phyloP scores from a whole-genome alignment of 1,140 invertebrate species.

The Calycopis cecrops region DNA sequence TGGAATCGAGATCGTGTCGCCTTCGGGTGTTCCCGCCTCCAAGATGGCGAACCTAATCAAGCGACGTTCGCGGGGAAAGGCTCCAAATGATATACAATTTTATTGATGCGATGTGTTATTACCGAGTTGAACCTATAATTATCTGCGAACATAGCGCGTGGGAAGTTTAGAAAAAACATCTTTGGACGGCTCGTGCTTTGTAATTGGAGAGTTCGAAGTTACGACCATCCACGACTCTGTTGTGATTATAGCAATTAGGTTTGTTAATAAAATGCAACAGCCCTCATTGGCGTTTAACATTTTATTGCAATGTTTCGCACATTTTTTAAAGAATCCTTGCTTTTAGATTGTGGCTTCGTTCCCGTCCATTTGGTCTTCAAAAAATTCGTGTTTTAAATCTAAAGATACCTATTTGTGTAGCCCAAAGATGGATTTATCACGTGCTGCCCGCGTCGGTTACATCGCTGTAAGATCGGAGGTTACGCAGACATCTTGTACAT shows the following conservation, averaged over 20 bases:
- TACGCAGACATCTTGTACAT: no score
- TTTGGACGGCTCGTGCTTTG: constrained; percentile 63
- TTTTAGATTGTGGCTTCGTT: no score
- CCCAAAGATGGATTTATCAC: no score
- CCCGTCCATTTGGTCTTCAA: no score
- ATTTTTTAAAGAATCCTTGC: no score
- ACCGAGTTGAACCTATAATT: constrained; percentile 67
- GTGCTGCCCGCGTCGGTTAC: no score
- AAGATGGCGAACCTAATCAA: constrained; percentile 71
- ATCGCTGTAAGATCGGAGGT: no score
- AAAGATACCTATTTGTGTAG: no score
- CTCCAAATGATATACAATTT: constrained; percentile 72
- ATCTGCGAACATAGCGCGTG: constrained; percentile 63
- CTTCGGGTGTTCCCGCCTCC: constrained; percentile 63
- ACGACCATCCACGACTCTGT: constrained; percentile 49
- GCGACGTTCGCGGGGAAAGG: constrained; percentile 56
- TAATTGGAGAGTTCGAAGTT: constrained; percentile 55
- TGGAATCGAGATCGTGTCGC: constrained; percentile 68
- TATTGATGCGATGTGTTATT: constrained; percentile 72
- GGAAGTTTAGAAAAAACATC: constrained; percentile 69
- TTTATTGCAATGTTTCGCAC: not conserved
- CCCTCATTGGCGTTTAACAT: constrained; percentile 20
- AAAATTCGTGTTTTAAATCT: no score
- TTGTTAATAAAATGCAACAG: constrained; percentile 36
- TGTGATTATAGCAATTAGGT: constrained; percentile 51